A percentile compares a stretch with the other conserved stretches of the same genome.
These are phyloP conservation scores for Meloidogyne chitwoodi DNA, from an alignment of 1,140 invertebrate genomes.

Conservation along the genomic window DNA sequence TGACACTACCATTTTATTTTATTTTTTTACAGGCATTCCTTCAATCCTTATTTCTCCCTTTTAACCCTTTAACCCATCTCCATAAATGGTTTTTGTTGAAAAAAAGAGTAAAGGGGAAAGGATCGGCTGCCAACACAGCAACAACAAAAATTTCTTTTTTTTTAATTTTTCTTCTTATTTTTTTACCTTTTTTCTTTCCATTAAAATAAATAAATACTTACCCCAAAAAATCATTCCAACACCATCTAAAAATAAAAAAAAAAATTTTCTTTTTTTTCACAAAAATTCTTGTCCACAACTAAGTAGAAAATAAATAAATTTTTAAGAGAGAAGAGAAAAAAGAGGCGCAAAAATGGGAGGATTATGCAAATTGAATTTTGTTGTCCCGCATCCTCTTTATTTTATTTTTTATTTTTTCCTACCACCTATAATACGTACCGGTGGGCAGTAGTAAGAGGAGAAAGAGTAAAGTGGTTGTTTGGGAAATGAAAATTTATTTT, in stretches of 20 bases:
- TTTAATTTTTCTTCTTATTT: no score
- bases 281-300: no score
- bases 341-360: neutral
- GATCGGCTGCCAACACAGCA: neutral
- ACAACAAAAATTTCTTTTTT: no score
- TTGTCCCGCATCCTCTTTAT: constrained; percentile 1
- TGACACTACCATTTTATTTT: neutral
- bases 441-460: neutral
- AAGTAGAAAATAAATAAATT: no score
- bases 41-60: neutral
- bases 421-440: no score
- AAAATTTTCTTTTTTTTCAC: no score
- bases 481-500: neutral
- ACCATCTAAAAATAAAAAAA: neutral
- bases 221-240: no score
- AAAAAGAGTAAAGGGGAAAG: neutral
- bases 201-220: no score
- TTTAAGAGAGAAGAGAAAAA: neutral
- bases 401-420: no score
- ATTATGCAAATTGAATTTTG: constrained; percentile 22
- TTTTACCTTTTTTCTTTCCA: neutral
- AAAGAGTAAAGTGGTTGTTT: neutral
- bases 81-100: neutral
- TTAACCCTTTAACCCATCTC: neutral
- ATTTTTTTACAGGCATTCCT: neutral